Evolutionary conservation across 2,797 vertebrate species (phyloP).

Genomic region (Arrhamphus sclerolepis): DNA sequence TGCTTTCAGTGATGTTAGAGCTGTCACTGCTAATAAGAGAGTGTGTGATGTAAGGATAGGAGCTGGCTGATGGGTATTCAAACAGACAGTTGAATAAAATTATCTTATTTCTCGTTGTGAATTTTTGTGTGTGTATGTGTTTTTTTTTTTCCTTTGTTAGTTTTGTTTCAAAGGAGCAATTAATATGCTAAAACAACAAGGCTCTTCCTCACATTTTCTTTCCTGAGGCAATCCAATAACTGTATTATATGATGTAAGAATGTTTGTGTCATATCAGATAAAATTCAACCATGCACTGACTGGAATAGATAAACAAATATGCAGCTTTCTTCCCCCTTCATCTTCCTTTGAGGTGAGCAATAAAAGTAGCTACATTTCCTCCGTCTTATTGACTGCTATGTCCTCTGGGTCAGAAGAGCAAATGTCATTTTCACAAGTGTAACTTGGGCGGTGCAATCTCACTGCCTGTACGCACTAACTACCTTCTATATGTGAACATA

Average conservation of each 20-base stretch:
- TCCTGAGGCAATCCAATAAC: conserved; percentile 3
- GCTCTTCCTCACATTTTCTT: conserved; percentile 9
- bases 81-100: conserved; percentile 71
- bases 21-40: conserved; percentile 73
- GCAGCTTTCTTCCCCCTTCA: conserved; percentile 7
- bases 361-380: conserved; percentile 9
- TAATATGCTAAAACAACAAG: conserved; percentile 45
- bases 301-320: neutral
- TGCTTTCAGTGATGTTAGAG: conserved; percentile 58
- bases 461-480: conserved; percentile 17
- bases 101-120: conserved; percentile 55
- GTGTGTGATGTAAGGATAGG: conserved; percentile 71
- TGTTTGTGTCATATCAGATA: conserved; percentile 24
- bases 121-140: conserved; percentile 47
- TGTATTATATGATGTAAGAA: conserved; percentile 16
- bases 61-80: conserved; percentile 67
- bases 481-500: conserved; percentile 43
- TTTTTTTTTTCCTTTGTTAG: conserved; percentile 5
- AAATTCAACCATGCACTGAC: conserved; percentile 1
- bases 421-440: conserved; percentile 31
- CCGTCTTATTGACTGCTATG: conserved; percentile 9
- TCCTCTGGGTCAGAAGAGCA: conserved; percentile 16
- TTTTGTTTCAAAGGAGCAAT: conserved; percentile 39
- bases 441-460: conserved; percentile 38
- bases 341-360: conserved; percentile 19